Conservation (phyloP, 2,797 vertebrate genomes). For the Sorex maritimensis region DNA sequence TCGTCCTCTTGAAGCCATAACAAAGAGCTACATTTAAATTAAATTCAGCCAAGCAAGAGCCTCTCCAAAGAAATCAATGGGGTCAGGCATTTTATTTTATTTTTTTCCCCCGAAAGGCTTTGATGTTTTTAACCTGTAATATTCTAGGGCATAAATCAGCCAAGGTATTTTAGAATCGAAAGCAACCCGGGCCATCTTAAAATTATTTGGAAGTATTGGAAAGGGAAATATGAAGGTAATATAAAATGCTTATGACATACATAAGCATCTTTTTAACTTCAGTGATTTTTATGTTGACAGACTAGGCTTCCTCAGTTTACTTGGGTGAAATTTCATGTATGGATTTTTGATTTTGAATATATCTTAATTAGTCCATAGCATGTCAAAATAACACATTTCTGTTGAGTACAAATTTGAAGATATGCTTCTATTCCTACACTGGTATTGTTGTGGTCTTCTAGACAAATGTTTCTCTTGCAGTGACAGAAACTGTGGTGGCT, state of each 20-base stretch:
- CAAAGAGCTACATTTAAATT: conserved; percentile 85
- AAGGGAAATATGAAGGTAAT: conserved; percentile 54
- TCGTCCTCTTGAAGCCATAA: conserved; percentile 79
- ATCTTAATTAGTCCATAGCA: conserved; percentile 35
- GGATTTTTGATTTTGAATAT: conserved; percentile 51
- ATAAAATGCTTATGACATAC: conserved; percentile 64
- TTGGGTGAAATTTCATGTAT: conserved; percentile 30
- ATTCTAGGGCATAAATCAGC: conserved; percentile 76
- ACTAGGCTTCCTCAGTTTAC: conserved; percentile 43
- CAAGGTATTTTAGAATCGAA: conserved; percentile 56
- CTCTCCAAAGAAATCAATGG: conserved; percentile 77
- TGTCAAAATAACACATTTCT: conserved; percentile 23
- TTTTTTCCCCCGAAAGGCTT: conserved; percentile 54
- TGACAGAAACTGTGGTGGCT: conserved; percentile 4
- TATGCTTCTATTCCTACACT: neutral
- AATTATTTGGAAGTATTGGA: conserved; percentile 54
- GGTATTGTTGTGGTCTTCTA: neutral
- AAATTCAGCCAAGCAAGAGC: conserved; percentile 81
- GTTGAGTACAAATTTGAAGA: conserved; percentile 39
- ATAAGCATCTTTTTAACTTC: conserved; percentile 46
- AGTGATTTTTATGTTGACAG: conserved; percentile 63
- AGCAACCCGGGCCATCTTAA: conserved; percentile 12
- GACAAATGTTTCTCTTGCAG: neutral
- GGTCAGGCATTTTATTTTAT: conserved; percentile 56
- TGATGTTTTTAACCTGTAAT: conserved; percentile 68